phyloP scores from a whole-genome alignment of 30 jellyfish, hydroid and myxozoan genomes.

The Hydractinia symbiolongicarpus region DNA sequence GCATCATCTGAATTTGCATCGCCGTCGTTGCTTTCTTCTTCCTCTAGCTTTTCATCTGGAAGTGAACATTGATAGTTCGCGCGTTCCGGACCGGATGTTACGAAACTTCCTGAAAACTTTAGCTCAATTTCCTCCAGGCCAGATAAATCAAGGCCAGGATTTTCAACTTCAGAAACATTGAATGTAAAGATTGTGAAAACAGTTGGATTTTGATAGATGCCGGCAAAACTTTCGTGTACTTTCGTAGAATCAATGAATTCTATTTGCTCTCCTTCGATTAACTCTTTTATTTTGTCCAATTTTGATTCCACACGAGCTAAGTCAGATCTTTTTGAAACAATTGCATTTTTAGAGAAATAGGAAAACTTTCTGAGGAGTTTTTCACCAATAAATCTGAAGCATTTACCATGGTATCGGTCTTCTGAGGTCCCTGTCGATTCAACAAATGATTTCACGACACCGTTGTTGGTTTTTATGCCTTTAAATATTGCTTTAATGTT shows the following conservation, averaged over 20 bases:
- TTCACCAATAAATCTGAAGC: slow-evolving; percentile 32
- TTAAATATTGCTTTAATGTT: slow-evolving; percentile 21
- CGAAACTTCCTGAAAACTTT: slow-evolving; percentile 32
- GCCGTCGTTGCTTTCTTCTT: too few relatives aligned
- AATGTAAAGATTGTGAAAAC: slow-evolving; percentile 18
- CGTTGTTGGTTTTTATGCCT: slow-evolving; percentile 22
- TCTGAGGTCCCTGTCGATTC: slow-evolving; percentile 31
- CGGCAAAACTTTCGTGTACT: slow-evolving; percentile 16
- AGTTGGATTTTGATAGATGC: slow-evolving; percentile 17
- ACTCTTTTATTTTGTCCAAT: not conserved
- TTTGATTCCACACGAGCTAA: too few relatives aligned
- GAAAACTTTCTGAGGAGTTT: slow-evolving; percentile 13
- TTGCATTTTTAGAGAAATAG: slow-evolving; percentile 22
- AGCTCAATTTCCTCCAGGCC: slow-evolving; percentile 9
- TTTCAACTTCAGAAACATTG: not conserved
- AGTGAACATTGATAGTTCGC: not conserved
- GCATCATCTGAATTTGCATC: too few relatives aligned
- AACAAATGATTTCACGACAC: slow-evolving; percentile 12
- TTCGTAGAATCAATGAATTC: not conserved
- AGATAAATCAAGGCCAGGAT: slow-evolving; percentile 28
- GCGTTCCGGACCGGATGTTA: not conserved
- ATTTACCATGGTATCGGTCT: slow-evolving; percentile 28
- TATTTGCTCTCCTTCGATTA: not conserved
- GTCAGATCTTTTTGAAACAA: too few relatives aligned
- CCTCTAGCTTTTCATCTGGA: not conserved